Evolutionary conservation across 2,888 invertebrate genomes (phyloP).

Genomic region (Sesamia inferens): DNA sequence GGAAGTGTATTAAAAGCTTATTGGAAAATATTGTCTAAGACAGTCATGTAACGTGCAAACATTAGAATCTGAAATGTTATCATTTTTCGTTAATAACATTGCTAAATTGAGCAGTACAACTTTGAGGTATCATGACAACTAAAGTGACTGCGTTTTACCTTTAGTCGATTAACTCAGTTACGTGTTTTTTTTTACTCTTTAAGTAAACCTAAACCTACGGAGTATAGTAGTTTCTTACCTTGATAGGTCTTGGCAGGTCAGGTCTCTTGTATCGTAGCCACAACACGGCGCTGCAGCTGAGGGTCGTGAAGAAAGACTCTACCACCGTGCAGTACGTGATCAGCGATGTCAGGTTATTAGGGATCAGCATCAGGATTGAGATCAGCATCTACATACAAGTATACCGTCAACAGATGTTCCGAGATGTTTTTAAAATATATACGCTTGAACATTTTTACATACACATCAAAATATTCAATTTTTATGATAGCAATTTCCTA

Average conservation of each 20-base stretch:
- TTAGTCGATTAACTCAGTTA: too few species aligned
- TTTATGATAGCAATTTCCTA: background rate
- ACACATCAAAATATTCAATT: background rate
- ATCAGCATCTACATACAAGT: slow-evolving; percentile 75
- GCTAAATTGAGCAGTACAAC: too few species aligned
- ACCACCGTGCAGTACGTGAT: slow-evolving; percentile 98
- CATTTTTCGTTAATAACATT: background rate
- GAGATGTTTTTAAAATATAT: background rate
- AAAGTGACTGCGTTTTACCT: too few species aligned
- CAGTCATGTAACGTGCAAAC: background rate
- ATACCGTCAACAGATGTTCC: background rate
- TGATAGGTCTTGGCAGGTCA: slow-evolving; percentile 95
- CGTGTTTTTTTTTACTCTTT: too few species aligned
- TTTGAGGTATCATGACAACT: too few species aligned
- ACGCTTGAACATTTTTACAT: background rate
- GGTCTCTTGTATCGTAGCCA: slow-evolving; percentile 95
- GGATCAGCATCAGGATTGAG: slow-evolving; percentile 95
- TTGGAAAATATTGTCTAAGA: background rate
- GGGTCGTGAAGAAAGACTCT: slow-evolving; percentile 97
- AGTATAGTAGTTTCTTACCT: slow-evolving; percentile 82
- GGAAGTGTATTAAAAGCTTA: slow-evolving; percentile 39
- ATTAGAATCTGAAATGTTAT: background rate
- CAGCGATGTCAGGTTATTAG: slow-evolving; percentile 95
- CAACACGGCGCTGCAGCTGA: slow-evolving; percentile 95
- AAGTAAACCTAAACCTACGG: too few species aligned